Evolutionary conservation across 2,113 vertebrate species (phyloP), one percentile per base, ranked within the genome.

Genomic region (Cheilinus undulatus): DNA sequence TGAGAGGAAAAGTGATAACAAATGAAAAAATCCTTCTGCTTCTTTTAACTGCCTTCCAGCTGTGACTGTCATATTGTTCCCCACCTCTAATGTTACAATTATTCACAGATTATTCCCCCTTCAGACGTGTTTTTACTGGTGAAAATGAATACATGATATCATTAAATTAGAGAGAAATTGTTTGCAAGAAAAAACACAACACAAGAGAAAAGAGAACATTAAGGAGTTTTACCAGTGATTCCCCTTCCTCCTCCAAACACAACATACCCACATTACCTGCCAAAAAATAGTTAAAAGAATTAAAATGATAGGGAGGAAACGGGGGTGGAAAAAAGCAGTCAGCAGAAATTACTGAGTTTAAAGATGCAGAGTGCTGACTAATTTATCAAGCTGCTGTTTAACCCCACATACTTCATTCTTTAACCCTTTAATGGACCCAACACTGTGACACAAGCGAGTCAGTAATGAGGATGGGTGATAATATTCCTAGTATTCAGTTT

Each of bases 1-100:
- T 26, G 66, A 54, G 59, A 40, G 34, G 60, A 64, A 69, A 75
- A 78, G 77, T 73, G 65, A 77, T 86, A 83, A 84, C 75, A 67
- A 82, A 83, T 45, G n/a, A 67, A 59, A 23, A 11, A 12, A 15
- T 7, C 5, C n/a, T n/a, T n/a, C 14, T 10, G n/a, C 52, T 32
- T 19, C 23, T 83, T 80, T 70, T 66, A 34, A 52, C 81, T 38
- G 65, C 62, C 81, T 63, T 34, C 66, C 76, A 76, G 74, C 82
- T 87, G 84, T 69, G 40, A 54, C 69, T 76, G 75, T 69, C 73
- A 64, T 51, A 40, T 7, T 56, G 7, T 36, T 40, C 60, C 6
- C 23, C 65, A 43, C 46, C 76, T 69, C 57, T 49, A 42, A 57
- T 20, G 36, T 43, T 34, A 11, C 58, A 73, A 86, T 83, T 79